These are phyloP conservation scores for Poecilia velifera DNA, from an alignment of 2,797 vertebrate species.

Conservation along the genomic window DNA sequence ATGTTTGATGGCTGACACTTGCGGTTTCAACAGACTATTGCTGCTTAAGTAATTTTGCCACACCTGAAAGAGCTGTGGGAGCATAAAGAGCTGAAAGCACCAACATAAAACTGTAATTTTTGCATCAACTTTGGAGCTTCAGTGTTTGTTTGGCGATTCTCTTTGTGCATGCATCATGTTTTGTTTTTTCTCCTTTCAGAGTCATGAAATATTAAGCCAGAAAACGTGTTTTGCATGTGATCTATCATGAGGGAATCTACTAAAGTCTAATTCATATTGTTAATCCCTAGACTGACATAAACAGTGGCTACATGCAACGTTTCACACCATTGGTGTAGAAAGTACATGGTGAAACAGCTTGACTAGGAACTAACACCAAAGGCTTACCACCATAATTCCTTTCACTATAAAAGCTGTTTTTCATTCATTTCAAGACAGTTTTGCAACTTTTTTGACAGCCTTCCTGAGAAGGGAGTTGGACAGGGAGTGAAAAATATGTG, in stretches of 20 bases:
- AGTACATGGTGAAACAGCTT: background rate
- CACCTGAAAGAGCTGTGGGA: background rate
- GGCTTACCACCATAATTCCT: background rate
- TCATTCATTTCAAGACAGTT: background rate
- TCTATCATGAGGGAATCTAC: background rate
- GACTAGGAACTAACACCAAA: background rate
- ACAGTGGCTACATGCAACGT: background rate
- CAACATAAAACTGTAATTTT: background rate
- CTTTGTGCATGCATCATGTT: background rate
- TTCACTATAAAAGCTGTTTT: background rate
- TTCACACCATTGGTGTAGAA: background rate
- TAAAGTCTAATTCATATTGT: background rate
- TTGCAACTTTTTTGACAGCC: background rate
- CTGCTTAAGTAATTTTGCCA: background rate
- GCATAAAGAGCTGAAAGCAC: background rate
- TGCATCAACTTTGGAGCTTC: background rate
- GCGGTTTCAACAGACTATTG: background rate
- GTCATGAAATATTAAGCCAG: background rate
- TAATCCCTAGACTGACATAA: slow-evolving; percentile 3
- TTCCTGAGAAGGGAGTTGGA: slow-evolving; percentile 4
- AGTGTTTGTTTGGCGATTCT: background rate
- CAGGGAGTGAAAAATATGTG: background rate
- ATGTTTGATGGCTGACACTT: background rate
- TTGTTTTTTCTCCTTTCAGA: background rate
- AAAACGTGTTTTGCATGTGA: slow-evolving; percentile 2